Base-by-base conservation (phyloP, 2,888 invertebrate species). In the Netelia virgata region DNA sequence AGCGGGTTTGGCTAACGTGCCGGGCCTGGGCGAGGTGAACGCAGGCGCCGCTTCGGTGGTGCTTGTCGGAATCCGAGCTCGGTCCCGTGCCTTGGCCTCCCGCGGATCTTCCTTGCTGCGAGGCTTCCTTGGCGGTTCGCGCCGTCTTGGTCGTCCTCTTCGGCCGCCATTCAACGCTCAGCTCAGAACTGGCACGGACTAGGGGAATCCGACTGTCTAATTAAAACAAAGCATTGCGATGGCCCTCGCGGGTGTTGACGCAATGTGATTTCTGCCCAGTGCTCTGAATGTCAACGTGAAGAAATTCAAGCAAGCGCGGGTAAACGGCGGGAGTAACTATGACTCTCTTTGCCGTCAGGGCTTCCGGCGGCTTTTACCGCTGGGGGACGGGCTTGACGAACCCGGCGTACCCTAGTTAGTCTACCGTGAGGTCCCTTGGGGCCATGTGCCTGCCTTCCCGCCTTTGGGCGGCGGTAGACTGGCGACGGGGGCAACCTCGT, bases 181-280 rank as follows among this genome's bases (percentile, higher is more conserved):
- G 84, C 87, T 89, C 88, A 88, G 87, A 95, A 95, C 95, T 95
- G 95, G 95, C 94, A 95, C 95, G 95, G 95, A 95, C 95, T 94
- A 94, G 95, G 90, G 90, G 90, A 89, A 90, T 91, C 90, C 90
- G 90, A 90, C 90, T 90, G 90, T 90, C 91, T 91, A 90, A 91
- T 91, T 90, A 90, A 91, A 90, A 91, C 90, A 90, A 90, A 90
- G 95, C 95, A 95, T 95, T 95, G 95, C 94, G 28, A 28, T 28
- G 28, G 28, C 28, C 28, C 28, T 28, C 5, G 28, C 93, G 94
- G 94, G 94, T 94, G 94, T 94, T 94, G 94, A 94, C 94, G 94
- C 94, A 94, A 94, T 94, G 95, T 96, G 95, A 95, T 95, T 95
- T 95, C 95, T 95, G 95, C 95, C 95, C 95, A 95, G 95, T 95